Evolutionary conservation across 2,797 vertebrate genomes (phyloP), one percentile per base, ranked within the genome.

Genomic region (Hoplostethus mediterraneus): DNA sequence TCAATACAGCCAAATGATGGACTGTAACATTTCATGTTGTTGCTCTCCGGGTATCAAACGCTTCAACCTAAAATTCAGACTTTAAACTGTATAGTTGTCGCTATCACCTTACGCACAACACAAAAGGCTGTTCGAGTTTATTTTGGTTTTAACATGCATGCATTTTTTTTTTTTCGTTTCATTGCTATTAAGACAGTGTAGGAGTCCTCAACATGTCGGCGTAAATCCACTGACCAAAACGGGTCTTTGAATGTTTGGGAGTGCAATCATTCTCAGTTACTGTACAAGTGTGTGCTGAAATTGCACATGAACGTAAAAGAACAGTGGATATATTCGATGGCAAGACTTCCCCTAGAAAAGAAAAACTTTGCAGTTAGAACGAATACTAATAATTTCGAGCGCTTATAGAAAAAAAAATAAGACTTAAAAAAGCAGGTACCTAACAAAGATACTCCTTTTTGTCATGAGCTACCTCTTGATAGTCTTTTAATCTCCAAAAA

Each of bases 391-490:
- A 13, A 40, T 81, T 81, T 87, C 17, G 17, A 44, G 36, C 25
- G 12, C 12, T 59, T 73, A 47, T 17, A 47, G n/a, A 28, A 30
- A 21, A 30, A 21, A 68, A 42, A 60, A 36, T 28, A 86, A 80
- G 68, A 88, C 75, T 79, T 87, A 87, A 68, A 86, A 90, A 84
- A 88, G 75, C 79, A 79, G 83, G 87, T 92, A 93, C 90, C 90
- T 87, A 90, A 89, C 83, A 91, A 88, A 91, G 78, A 89, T 87
- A 83, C 86, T 89, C 82, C 63, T 84, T 83, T 89, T 83, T 88
- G 68, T 67, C 30, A 62, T 73, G 81, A 73, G 83, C 73, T 80
- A 83, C 80, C 51, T 76, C 79, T 82, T 71, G 67, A 83, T 73
- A 76, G 87, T 86, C 84, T 82, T 67, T 28, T 51, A 71, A 82